Evolutionary conservation across 2,113 vertebrate genomes (phyloP).

Genomic region (Etheostoma spectabile): DNA sequence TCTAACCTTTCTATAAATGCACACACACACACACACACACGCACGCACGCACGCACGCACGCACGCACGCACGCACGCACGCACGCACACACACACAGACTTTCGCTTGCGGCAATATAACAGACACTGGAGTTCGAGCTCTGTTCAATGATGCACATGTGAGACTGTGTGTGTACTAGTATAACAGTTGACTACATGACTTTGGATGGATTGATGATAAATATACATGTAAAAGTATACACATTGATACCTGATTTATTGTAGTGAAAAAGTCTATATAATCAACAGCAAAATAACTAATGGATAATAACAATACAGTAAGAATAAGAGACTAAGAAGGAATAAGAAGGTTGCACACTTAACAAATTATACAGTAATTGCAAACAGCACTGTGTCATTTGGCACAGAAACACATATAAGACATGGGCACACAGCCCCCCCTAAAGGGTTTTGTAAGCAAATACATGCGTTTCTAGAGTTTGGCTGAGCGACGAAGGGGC

Average conservation of each 20-base stretch:
- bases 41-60: no score
- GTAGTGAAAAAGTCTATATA: neutral
- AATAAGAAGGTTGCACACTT: neutral
- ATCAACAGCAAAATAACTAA: neutral
- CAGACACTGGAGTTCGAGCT: neutral
- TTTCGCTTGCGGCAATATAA: neutral
- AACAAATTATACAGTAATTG: slow-evolving; percentile 30
- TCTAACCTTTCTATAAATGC: slow-evolving; percentile 14
- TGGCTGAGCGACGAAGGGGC: neutral
- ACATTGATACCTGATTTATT: neutral
- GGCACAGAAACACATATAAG: neutral
- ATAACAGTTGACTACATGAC: neutral
- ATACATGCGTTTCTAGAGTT: neutral
- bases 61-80: no score
- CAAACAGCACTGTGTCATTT: neutral
- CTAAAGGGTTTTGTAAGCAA: slow-evolving; percentile 44
- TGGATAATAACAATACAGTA: neutral
- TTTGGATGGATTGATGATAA: neutral
- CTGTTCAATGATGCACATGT: neutral
- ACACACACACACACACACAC: neutral
- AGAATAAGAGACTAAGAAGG: neutral
- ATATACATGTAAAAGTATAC: neutral
- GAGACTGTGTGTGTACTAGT: neutral
- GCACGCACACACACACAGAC: neutral
- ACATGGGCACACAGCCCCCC: slow-evolving; percentile 31